A percentile compares a stretch with the other conserved stretches of the same genome.
phyloP scores from a whole-genome alignment of 2,888 invertebrate genomes.

The Athalia circularis region DNA sequence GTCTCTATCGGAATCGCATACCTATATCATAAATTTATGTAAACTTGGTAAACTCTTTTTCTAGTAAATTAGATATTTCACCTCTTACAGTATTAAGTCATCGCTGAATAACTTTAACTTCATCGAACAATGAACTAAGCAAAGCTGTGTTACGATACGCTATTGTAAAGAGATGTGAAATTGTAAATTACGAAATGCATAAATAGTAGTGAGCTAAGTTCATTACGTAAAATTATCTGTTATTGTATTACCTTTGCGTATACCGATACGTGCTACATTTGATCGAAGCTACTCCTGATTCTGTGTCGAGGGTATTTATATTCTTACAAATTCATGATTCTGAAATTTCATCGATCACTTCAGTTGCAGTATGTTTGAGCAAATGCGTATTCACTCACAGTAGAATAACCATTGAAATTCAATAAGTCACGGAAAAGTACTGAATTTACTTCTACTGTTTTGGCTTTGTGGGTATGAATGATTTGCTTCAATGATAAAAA shows the following conservation, averaged over 20 bases:
- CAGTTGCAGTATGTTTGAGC: too few relatives aligned
- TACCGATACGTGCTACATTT: not conserved
- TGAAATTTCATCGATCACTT: conserved; percentile 1
- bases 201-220: conserved; percentile 17
- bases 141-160: conserved; percentile 18
- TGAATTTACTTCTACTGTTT: not conserved
- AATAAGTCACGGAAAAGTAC: conserved; percentile 6
- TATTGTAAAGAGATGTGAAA: conserved; percentile 25
- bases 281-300: not conserved
- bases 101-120: conserved; percentile 16
- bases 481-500: not conserved
- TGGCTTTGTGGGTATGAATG: not conserved
- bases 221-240: conserved; percentile 1
- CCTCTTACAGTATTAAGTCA: conserved; percentile 6
- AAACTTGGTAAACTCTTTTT: conserved; percentile 17
- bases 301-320: not conserved
- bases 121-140: conserved; percentile 8
- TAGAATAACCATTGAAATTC: conserved; percentile 1
- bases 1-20: conserved; percentile 3
- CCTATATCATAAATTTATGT: conserved; percentile 4
- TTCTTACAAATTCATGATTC: not conserved
- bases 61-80: conserved; percentile 3
- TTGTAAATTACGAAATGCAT: not conserved
- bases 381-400: not conserved
- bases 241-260: not conserved